phyloP scores from a whole-genome alignment of 2,888 invertebrate genomes.

The Drosophila histrio region DNA sequence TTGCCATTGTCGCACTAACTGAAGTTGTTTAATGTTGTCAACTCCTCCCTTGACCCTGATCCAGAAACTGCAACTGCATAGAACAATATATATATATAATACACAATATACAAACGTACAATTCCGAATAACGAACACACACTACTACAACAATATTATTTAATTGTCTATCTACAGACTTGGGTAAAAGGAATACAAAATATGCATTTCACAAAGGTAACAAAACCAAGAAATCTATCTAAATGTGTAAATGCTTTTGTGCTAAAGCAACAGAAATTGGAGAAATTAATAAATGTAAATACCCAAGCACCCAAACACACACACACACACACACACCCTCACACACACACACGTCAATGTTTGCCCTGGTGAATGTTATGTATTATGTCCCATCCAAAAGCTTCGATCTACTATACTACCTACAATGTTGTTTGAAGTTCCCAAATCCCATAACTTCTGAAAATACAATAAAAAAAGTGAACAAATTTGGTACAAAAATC shows the following conservation, averaged over 20 bases:
- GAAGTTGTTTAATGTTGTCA: conserved; percentile 59
- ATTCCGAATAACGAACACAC: conserved; percentile 19
- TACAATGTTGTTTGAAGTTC: conserved; percentile 28
- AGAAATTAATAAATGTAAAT: conserved; percentile 5
- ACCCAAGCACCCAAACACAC: conserved; percentile 16
- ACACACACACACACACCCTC: conserved; percentile 13
- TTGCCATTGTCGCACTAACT: conserved; percentile 71
- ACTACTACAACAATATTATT: conserved; percentile 51
- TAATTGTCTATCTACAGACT: conserved; percentile 74
- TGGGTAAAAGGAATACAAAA: conserved; percentile 56
- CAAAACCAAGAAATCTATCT: conserved; percentile 22
- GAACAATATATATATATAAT: conserved; percentile 9
- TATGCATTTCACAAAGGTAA: conserved; percentile 73
- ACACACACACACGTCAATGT: conserved; percentile 49
- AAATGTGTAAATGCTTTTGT: conserved; percentile 67
- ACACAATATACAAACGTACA: background rate
- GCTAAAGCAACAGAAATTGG: conserved; percentile 51
- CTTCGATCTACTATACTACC: conserved; percentile 37
- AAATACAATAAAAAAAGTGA: conserved; percentile 37
- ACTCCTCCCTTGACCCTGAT: conserved; percentile 22
- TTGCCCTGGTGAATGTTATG: conserved; percentile 44
- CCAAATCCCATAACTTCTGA: conserved; percentile 24
- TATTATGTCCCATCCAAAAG: conserved; percentile 33
- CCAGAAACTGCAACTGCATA: conserved; percentile 5
- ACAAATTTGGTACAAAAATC: conserved; percentile 43